These are phyloP conservation scores for Frankliniella intonsa DNA, from an alignment of 2,888 invertebrate species.

Conservation along the genomic window DNA sequence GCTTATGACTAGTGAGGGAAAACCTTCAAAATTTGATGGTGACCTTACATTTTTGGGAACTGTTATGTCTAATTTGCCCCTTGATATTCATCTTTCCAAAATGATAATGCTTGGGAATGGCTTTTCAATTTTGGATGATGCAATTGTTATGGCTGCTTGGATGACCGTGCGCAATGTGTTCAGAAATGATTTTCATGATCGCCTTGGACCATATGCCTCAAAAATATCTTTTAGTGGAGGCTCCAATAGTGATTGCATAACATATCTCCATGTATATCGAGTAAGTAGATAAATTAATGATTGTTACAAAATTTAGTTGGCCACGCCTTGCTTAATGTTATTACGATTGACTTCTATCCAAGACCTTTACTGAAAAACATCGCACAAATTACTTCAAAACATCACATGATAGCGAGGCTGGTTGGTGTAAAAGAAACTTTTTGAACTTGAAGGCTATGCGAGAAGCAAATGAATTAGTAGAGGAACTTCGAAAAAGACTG, in stretches of 20 bases:
- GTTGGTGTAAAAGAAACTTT: constrained; percentile 67
- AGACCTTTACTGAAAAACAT: neutral
- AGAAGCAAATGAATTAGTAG: constrained; percentile 67
- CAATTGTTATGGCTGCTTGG: constrained; percentile 72
- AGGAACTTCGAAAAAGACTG: constrained; percentile 64
- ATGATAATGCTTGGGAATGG: constrained; percentile 81
- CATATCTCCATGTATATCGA: constrained; percentile 72
- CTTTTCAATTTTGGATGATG: constrained; percentile 77
- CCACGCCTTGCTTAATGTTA: neutral
- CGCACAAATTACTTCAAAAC: constrained; percentile 7
- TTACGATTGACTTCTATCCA: constrained; percentile 32
- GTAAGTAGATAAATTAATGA: constrained; percentile 50
- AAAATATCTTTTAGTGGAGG: constrained; percentile 77
- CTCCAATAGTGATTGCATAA: constrained; percentile 79
- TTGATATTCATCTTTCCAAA: constrained; percentile 77
- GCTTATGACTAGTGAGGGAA: constrained; percentile 54
- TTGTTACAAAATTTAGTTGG: neutral
- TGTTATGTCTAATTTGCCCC: constrained; percentile 74
- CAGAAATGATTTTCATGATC: constrained; percentile 64
- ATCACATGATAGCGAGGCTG: constrained; percentile 45
- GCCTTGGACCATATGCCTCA: constrained; percentile 65
- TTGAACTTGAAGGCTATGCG: constrained; percentile 66
- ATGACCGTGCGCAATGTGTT: constrained; percentile 78
- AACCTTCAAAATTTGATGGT: constrained; percentile 63
- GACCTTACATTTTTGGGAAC: constrained; percentile 81